These are phyloP conservation scores for Mycteria americana DNA, from an alignment of 2,797 vertebrate genomes.

Conservation along the genomic window DNA sequence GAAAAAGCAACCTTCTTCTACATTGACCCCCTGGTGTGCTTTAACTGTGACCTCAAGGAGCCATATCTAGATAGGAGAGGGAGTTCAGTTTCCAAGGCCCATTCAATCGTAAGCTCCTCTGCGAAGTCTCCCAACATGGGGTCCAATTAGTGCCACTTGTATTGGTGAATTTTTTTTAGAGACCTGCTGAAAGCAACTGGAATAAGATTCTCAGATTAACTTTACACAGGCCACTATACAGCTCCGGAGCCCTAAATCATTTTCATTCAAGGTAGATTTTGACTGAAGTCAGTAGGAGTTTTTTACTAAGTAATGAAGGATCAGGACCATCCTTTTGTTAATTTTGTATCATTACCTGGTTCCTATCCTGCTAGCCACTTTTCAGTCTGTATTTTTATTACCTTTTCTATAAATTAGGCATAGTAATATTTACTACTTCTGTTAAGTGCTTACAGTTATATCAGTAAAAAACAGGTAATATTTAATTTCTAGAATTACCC, in stretches of 20 bases:
- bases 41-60: neutral
- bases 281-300: neutral
- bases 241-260: neutral
- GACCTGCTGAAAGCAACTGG: slow-evolving; percentile 23
- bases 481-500: slow-evolving; percentile 36
- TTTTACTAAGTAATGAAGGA: slow-evolving; percentile 13
- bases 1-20: neutral
- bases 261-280: slow-evolving; percentile 16
- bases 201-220: slow-evolving; percentile 17
- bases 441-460: slow-evolving; percentile 19
- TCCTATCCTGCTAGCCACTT: neutral
- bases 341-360: neutral
- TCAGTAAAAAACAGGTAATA: neutral
- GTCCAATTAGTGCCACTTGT: slow-evolving; percentile 34
- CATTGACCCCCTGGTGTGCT: neutral
- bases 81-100: neutral
- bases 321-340: neutral
- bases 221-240: neutral
- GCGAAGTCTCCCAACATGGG: neutral
- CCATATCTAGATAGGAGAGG: neutral
- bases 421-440: slow-evolving; percentile 22
- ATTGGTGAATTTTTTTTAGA: slow-evolving; percentile 9
- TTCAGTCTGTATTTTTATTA: slow-evolving; percentile 3
- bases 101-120: neutral
- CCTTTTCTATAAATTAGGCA: neutral